Conservation (phyloP, 2,113 vertebrate species). For the Hirundichthys speculiger region DNA sequence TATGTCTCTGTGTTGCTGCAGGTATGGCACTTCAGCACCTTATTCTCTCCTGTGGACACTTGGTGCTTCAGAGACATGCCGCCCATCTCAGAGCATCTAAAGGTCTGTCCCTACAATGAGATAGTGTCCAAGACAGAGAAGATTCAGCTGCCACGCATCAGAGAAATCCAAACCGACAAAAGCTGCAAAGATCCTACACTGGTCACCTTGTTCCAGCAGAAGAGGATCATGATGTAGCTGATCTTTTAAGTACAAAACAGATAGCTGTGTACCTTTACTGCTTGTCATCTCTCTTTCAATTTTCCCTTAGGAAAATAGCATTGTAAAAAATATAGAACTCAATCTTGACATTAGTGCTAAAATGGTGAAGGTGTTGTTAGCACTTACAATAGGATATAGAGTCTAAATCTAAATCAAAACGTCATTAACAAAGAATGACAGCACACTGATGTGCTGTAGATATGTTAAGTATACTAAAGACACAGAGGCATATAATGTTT, state of each 20-base stretch:
- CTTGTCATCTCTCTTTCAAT: background rate
- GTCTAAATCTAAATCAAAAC: no score
- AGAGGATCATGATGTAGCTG: conserved; percentile 57
- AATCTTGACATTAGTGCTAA: no score
- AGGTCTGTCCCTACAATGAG: conserved; percentile 86
- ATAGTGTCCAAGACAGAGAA: conserved; percentile 82
- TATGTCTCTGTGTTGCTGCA: conserved; percentile 40
- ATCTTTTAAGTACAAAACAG: background rate
- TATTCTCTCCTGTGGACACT: conserved; percentile 87
- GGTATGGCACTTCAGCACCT: conserved; percentile 93
- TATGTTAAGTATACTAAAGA: conserved; percentile 2
- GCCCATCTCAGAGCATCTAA: conserved; percentile 90
- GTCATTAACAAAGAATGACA: no score
- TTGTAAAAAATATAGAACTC: no score
- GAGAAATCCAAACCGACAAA: conserved; percentile 2
- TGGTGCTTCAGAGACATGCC: conserved; percentile 81
- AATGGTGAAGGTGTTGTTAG: no score
- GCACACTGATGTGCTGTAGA: background rate
- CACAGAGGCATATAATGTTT: background rate
- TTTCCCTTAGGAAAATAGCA: background rate
- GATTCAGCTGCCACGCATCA: conserved; percentile 79
- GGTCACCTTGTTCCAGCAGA: conserved; percentile 55
- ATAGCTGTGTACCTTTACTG: background rate
- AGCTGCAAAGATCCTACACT: conserved; percentile 53
- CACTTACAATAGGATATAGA: no score